A percentile compares a stretch with the other conserved stretches of the same genome.
phyloP scores from a whole-genome alignment of 2,797 vertebrate species.

The Erpetoichthys calabaricus region DNA sequence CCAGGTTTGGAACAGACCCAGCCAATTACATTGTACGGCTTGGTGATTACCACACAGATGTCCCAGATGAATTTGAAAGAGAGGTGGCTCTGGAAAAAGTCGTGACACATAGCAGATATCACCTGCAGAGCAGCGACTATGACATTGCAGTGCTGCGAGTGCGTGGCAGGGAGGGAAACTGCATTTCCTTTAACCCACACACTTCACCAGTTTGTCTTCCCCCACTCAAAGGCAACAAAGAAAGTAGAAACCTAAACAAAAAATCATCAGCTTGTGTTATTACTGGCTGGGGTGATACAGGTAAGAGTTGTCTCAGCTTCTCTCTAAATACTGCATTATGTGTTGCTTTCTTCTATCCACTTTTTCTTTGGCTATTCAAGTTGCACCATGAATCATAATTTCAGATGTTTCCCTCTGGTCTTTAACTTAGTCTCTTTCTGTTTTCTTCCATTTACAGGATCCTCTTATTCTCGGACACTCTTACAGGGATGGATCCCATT shows the following conservation, averaged over 20 bases:
- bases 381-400: too few species aligned
- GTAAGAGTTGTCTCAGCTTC: conserved; percentile 29
- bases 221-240: conserved; percentile 25
- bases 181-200: conserved; percentile 63
- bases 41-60: conserved; percentile 67
- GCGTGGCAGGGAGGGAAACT: conserved; percentile 55
- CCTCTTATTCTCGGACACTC: conserved; percentile 65
- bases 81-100: conserved; percentile 57
- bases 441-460: conserved; percentile 39
- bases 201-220: conserved; percentile 66
- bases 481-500: conserved; percentile 66
- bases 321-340: not conserved
- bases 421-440: too few species aligned
- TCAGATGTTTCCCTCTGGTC: too few species aligned
- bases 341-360: too few species aligned
- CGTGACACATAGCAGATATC: conserved; percentile 63
- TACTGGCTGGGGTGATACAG: conserved; percentile 73
- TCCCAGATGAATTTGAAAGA: conserved; percentile 68
- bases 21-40: conserved; percentile 58
- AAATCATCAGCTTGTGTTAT: conserved; percentile 55
- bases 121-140: conserved; percentile 59
- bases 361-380: too few species aligned
- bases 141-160: conserved; percentile 71
- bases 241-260: conserved; percentile 39
- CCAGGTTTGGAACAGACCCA: conserved; percentile 64